Evolutionary conservation across 2,113 vertebrate species (phyloP), one percentile per base, ranked within the genome.

Genomic region (Ardeotis arabs): DNA sequence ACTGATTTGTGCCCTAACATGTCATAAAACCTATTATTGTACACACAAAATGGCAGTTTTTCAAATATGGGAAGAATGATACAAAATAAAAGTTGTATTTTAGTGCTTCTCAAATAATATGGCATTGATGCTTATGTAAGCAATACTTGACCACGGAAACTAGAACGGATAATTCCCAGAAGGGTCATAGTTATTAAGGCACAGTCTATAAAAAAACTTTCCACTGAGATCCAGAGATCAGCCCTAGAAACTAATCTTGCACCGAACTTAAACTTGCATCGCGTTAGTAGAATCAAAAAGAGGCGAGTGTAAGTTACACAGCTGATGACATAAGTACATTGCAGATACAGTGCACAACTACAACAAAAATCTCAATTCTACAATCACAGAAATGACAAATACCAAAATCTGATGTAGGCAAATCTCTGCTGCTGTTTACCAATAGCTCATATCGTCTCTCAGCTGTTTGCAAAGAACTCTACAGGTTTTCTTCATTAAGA

Each of bases 21-120:
- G 25, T 82, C 69, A 77, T 91, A 80, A 92, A 87, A 91, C 49
- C 33, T 56, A 84, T 89, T 95, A 69, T 7, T 66, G 27, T 53
- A 84, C 58, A 73, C 25, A 31, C 1, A 0, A 91, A 64, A 76
- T 37, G 28, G 7, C 60, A 63, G 18, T 74, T 89, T 87, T 87
- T 91, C 47, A 81, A 76, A 73, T 59, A 83, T 28, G 20, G 14
- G 12, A 89, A 86, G 84, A 91, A 81, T 22, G 56, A 73, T 28
- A 79, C 37, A 69, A 90, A 64, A 72, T 63, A 52, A 49, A 84
- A 45, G 37, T 41, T 70, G 33, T 33, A 76, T 69, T 94, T 87
- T 73, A 77, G 37, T 67, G 52, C 53, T 73, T n/a, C 25, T 76
- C 49, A 77, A 89, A 72, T 56, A 33, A 58, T 37, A 31, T 0